Evolutionary conservation across 1,140 invertebrate species (phyloP), one percentile per base, ranked within the genome.

Genomic region (Atta texana): DNA sequence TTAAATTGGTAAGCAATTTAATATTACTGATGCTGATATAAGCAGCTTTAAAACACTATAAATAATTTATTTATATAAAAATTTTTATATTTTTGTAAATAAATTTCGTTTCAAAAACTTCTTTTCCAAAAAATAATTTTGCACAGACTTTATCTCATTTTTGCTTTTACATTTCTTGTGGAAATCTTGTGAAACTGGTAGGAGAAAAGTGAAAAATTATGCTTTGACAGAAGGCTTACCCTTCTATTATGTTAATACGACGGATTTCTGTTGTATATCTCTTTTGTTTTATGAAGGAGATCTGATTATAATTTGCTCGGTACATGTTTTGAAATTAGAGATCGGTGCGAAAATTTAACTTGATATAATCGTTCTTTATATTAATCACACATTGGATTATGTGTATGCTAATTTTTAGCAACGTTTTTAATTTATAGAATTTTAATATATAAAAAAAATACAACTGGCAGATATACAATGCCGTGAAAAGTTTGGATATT

Each of bases 381-480:
- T 77, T n/a, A 39, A 14, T 57, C 72, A 34, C n/a, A 8, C 7
- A 24, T 10, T 44, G 8, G 3, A 34, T 4, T 44, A 2, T 49
- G 39, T 5, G 12, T 14, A 10, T 64, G 28, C 28, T 78, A 49
- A 78, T 53, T 78, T 53, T 78, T 16, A n/a, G 12, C 51, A 51
- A 34, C n/a, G 12, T n/a, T 64, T 64, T 64, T 49, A 78, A 53
- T n/a, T 34, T 21, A 16, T 57, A 59, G 31, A 75, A 31, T 44
- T 44, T 44, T 44, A 44, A 44, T 44, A 44, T 44, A 16, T 59
- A 59, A 21, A 75, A 55, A 39, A 64, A 64, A 64, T 64, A 78
- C 18, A 39, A 14, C 21, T 3, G 53, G 7, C 24, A 7, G 14
- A 63, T 28, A 16, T 10, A 16, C 16, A 63, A 12, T 2, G 8